Conservation (phyloP, 2,113 vertebrate genomes). For the Gnathonemus echidnorhynchus region DNA sequence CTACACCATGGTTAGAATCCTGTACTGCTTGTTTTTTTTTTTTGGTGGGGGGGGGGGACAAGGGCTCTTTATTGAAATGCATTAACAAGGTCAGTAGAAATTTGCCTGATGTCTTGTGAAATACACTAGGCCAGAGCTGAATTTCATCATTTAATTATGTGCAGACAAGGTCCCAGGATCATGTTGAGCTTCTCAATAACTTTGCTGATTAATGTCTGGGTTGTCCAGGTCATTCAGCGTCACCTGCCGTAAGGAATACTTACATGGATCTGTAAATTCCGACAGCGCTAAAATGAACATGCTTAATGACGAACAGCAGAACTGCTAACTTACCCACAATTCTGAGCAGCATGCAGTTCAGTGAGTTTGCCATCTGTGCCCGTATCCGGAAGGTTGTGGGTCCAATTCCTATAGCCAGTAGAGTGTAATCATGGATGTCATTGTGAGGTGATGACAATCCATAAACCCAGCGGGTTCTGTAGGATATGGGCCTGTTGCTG, state of each 20-base stretch:
- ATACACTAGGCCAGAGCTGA: not conserved
- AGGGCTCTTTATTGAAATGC: not conserved
- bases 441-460: not conserved
- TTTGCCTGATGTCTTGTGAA: not conserved
- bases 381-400: not conserved
- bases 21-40: not conserved
- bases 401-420: not conserved
- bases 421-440: not conserved
- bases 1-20: not conserved
- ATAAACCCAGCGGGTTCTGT: not conserved
- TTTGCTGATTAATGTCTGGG: not conserved
- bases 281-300: not conserved
- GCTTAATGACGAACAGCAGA: not conserved
- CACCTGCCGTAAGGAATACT: not conserved
- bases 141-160: not conserved
- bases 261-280: not conserved
- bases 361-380: not conserved
- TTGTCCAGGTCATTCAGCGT: not conserved
- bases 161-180: not conserved
- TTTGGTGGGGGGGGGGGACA: not conserved
- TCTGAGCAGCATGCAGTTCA: not conserved
- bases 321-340: not conserved
- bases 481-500: not conserved
- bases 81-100: not conserved
- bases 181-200: not conserved